Conservation (phyloP, 1,140 invertebrate genomes). For the Phymastichus coffea region DNA sequence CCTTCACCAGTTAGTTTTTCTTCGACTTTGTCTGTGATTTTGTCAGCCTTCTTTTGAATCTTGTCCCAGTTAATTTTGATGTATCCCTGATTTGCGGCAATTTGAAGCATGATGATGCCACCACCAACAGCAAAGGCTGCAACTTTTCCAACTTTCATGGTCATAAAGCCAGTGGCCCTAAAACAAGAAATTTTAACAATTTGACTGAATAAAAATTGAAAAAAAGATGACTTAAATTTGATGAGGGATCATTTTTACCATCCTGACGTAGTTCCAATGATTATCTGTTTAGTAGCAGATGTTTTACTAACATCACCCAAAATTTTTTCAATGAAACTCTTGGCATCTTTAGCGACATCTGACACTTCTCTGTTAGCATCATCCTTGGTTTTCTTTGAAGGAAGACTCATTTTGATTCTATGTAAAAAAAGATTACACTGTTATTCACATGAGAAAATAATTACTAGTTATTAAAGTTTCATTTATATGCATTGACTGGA, state of each 20-base stretch:
- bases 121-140: conserved; percentile 86
- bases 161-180: conserved; percentile 86
- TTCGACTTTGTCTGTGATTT: conserved; percentile 78
- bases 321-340: conserved; percentile 70
- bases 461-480: no score
- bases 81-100: conserved; percentile 90
- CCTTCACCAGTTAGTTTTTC: conserved; percentile 72
- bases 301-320: conserved; percentile 77
- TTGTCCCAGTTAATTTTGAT: conserved; percentile 89
- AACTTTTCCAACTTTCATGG: conserved; percentile 89
- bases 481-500: no score
- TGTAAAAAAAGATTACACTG: no score
- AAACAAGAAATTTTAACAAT: conserved; percentile 32
- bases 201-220: not conserved
- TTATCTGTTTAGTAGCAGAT: conserved; percentile 82
- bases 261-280: conserved; percentile 83
- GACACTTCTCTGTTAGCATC: conserved; percentile 49
- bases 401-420: conserved; percentile 47
- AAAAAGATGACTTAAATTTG: not conserved
- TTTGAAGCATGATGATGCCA: conserved; percentile 83
- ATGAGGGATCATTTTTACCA: conserved; percentile 63
- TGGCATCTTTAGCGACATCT: conserved; percentile 65
- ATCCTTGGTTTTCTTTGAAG: conserved; percentile 45
- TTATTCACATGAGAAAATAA: no score
- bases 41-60: conserved; percentile 78